Evolutionary conservation across 2,888 invertebrate genomes (phyloP), one percentile per base, ranked within the genome.

Genomic region (Sepiola atlantica): DNA sequence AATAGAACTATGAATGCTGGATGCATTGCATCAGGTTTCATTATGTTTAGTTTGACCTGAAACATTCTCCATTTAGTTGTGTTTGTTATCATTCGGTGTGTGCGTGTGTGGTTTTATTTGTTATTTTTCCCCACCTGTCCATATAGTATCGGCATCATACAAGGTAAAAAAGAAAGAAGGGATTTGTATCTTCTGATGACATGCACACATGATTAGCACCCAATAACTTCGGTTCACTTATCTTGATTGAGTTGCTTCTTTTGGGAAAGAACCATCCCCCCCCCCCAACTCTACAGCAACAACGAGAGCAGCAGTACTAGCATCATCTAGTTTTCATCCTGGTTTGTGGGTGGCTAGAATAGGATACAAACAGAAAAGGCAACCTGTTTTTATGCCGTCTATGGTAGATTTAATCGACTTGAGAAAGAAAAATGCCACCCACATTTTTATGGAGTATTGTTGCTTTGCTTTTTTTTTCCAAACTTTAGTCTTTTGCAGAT

Each of bases 331-430:
- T 77, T 28, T 77, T 77, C 77, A n/a, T n/a, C 77, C 8, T 77
- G 77, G 28, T 77, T 77, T 77, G n/a, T 77, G 77, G 77, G 77
- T 77, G 77, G 77, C 28, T 77, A 77, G 77, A 77, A n/a, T 77
- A 77, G 77, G n/a, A 77, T 77, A 77, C 77, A 77, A 77, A 77
- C n/a, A 77, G 77, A 77, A n/a, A 77, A 77, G 77, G 77, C 77
- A 77, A 77, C 77, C 77, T 77, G 77, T n/a, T 77, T 77, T 77
- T 77, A 61, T 77, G 77, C n/a, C 14, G 28, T 77, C 28, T 45
- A 45, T 77, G 61, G 3, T n/a, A 77, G 28, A n/a, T 77, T 77
- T 77, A 14, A 77, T n/a, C 28, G 28, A 77, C 28, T 77, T 77
- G 10, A 45, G 77, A 28, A 77, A 77, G 77, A 28, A 77, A 77